Evolutionary conservation across 2,113 vertebrate species (phyloP).

Genomic region (Athene noctua): DNA sequence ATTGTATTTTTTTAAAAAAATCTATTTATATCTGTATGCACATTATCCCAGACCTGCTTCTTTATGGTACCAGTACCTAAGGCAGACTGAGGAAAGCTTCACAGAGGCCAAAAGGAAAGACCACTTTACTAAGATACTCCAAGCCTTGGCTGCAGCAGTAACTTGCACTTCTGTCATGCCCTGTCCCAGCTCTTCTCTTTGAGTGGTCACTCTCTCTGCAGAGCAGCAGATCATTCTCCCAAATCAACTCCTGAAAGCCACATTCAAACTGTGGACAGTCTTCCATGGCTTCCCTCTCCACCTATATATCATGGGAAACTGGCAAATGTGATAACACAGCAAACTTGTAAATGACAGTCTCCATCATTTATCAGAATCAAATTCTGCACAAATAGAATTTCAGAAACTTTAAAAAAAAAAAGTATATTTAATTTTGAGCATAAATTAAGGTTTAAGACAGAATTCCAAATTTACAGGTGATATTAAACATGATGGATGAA

Average conservation of each 20-base stretch:
- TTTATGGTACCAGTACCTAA: not conserved
- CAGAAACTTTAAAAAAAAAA: not conserved
- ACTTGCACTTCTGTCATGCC: not conserved
- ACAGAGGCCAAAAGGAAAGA: not conserved
- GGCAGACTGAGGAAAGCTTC: not conserved
- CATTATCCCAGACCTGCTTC: not conserved
- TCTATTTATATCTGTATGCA: not conserved
- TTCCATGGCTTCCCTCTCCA: not conserved
- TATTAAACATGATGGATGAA: not conserved
- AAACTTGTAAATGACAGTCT: not conserved
- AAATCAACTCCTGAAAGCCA: fast-evolving
- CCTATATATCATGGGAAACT: not conserved
- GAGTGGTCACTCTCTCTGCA: not conserved
- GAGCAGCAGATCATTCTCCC: not conserved
- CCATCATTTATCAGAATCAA: not conserved
- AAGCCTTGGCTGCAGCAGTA: not conserved
- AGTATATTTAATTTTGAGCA: not conserved
- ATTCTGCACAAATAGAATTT: not conserved
- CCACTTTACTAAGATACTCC: not conserved
- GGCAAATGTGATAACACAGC: not conserved
- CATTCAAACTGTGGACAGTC: not conserved
- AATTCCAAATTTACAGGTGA: not conserved
- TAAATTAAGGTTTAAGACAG: not conserved
- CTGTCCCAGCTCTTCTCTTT: not conserved
- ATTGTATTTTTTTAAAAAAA: not conserved